phyloP scores from a whole-genome alignment of 1,140 invertebrate genomes.

The Parapsyche elsis region DNA sequence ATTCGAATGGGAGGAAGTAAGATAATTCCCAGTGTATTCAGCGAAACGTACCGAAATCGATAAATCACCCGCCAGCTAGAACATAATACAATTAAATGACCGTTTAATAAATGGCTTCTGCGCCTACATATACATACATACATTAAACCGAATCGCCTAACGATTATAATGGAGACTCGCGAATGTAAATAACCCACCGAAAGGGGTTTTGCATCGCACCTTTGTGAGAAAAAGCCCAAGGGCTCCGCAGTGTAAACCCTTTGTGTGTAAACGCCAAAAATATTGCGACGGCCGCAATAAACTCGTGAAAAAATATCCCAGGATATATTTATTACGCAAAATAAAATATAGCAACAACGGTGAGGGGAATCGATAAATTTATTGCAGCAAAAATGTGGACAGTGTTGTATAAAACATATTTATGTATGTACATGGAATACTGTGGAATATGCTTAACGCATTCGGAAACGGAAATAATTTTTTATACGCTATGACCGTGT shows the following conservation, averaged over 20 bases:
- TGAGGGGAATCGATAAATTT: neutral
- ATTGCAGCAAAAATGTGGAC: neutral
- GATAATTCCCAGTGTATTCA: neutral
- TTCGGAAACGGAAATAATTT: too few relatives aligned
- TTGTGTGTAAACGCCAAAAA: neutral
- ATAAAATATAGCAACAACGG: neutral
- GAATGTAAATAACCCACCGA: neutral
- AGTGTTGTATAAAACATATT: too few relatives aligned
- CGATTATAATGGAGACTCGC: slow-evolving; percentile 16
- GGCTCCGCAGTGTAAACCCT: neutral
- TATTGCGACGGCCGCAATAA: neutral
- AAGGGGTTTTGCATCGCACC: neutral
- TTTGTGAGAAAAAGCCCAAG: neutral
- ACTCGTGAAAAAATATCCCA: neutral
- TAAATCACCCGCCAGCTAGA: neutral
- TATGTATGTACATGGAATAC: too few relatives aligned
- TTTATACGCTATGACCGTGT: too few relatives aligned
- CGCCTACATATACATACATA: neutral
- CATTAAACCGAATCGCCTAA: neutral
- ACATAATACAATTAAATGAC: slow-evolving; percentile 20
- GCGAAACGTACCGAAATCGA: neutral
- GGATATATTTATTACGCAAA: neutral
- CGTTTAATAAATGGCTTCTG: slow-evolving; percentile 18
- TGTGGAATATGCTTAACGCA: too few relatives aligned
- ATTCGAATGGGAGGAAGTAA: neutral